Base-by-base conservation (phyloP, 2,888 invertebrate genomes). In the Stegophylla sp. region DNA sequence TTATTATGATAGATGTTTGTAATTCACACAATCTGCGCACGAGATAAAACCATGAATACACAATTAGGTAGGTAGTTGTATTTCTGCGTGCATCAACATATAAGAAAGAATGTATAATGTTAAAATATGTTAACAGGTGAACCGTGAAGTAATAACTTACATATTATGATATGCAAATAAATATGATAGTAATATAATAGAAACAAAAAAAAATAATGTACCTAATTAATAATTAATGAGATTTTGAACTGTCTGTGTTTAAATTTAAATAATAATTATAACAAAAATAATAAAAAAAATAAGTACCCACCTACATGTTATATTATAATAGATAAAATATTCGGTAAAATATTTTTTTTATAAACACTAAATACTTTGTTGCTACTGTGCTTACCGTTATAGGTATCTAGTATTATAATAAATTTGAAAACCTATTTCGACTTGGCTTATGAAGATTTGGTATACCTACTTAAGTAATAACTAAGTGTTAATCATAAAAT, bases 61-160 rank as follows among this genome's bases (percentile, higher is more conserved):
- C 45, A 1, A 9, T 2, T 45, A 45, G 1, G 12, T 9, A 53
- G 10, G 20, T 71, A 53, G 13, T 34, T 20, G 51, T 69, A 17
- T 20, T 48, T 15, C 23, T 26, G 20, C 41, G 15, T 67, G 26
- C 48, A 17, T 48, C 48, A 26, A 17, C 51, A 53, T 69, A n/a
- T n/a, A n/a, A n/a, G n/a, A n/a, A 51, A n/a, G 34, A 69, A 71
- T 71, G n/a, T 20, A 71, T 71, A 69, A 69, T 48, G 7, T 53
- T 69, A 48, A 69, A 69, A 71, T 13, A 17, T 69, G 20, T 41
- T 56, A 71, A 56, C 71, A 71, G 71, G 71, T 71, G 71, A 71
- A 71, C 71, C 41, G 34, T 71, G 12, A 23, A 71, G 53, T 53
- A 71, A 41, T 71, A 71, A 56, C 41, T 53, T 23, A 56, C 1